Base-by-base conservation (phyloP, 2,797 vertebrate species). In the Valencia hispanica region DNA sequence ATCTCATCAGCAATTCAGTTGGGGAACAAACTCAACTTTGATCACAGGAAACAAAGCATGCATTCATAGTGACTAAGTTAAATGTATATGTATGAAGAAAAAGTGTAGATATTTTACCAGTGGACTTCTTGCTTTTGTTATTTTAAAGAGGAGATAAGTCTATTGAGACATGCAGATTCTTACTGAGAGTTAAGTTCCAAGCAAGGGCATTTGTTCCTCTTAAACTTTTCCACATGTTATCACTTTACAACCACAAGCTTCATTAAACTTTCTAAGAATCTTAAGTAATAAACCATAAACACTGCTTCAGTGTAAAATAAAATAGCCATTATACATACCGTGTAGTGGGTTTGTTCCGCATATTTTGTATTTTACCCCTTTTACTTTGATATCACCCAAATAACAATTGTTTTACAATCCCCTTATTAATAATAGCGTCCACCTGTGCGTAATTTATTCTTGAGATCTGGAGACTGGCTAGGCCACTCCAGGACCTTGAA, bases 1-100 rank as follows among this genome's bases (percentile, higher is more conserved):
- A 27, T 82, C 51, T 36, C 72, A 75, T 79, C 74, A 78, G 55
- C 47, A 68, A 84, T 86, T 85, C 78, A 87, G 86, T 83, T 77
- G 82, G 74, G 76, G 75, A 90, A 86, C 74, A 85, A 74, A 87
- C 82, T 85, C 75, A 76, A 17, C 72, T 80, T 79, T 69, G 66
- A 43, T 85, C 70, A 63, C 70, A 41, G 36, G 68, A 25, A 77
- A 61, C 47, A 72, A 4, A 63, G 36, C 22, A 51, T 50, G 30
- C 32, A 72, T 70, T 41, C 72, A 63, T 22, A 39, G 22, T 75
- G 55, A 80, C 61, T 69, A 53, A 59, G 48, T 77, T 5, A 66
- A 74, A 77, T 68, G 32, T 50, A 39, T 25, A 25, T 65, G 10
- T 39, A 39, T 65, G 34, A 36, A 65, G 61, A 39, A 39, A 36